phyloP scores from a whole-genome alignment of 2,888 invertebrate genomes.

The Eupithecia subumbrata region DNA sequence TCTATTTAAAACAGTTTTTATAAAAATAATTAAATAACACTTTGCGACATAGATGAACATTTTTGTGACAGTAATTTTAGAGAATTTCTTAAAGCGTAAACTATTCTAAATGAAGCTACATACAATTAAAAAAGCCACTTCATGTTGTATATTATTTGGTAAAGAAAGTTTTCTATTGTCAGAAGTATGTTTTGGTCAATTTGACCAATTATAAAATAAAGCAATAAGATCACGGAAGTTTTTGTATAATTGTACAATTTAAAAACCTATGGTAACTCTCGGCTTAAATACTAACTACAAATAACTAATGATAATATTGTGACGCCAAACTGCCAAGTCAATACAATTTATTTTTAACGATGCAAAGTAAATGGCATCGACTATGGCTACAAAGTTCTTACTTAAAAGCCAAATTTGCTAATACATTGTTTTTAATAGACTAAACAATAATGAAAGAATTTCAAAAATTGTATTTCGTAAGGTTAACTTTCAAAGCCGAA shows the following conservation, averaged over 20 bases:
- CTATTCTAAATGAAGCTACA: constrained; percentile 37
- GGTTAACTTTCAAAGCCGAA: constrained; percentile 20
- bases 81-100: constrained; percentile 17
- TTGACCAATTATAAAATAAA: constrained; percentile 7
- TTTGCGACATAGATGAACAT: constrained; percentile 2
- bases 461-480: constrained; percentile 6
- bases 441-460: not conserved
- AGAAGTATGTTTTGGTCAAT: not conserved
- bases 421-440: constrained; percentile 38
- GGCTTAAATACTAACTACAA: constrained; percentile 65
- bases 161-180: not conserved
- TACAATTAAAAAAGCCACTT: constrained; percentile 28
- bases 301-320: constrained; percentile 50
- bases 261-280: constrained; percentile 75
- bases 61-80: constrained; percentile 13
- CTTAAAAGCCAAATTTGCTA: constrained; percentile 48
- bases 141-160: not conserved
- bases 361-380: constrained; percentile 57
- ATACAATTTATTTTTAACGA: constrained; percentile 33
- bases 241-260: constrained; percentile 67
- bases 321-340: constrained; percentile 49
- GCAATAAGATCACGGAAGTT: constrained; percentile 19
- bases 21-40: not conserved
- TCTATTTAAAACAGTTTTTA: not conserved
- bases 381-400: constrained; percentile 56